Conservation (phyloP, 2,797 vertebrate genomes). For the Spinibarbus caldwelli region DNA sequence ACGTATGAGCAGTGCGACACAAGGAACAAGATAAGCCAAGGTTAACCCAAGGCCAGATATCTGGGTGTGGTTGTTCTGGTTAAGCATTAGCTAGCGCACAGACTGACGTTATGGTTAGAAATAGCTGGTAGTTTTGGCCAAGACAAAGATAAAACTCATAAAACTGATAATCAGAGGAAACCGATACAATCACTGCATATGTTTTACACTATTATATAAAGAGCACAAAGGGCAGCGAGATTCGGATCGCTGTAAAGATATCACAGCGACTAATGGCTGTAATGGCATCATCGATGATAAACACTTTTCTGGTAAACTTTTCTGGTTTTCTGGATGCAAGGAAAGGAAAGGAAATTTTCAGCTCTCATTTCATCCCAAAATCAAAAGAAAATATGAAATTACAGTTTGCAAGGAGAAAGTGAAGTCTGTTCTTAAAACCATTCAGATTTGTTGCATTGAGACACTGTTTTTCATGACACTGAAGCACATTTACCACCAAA, state of each 20-base stretch:
- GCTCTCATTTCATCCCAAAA: not conserved
- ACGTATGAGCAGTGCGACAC: not conserved
- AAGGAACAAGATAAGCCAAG: not conserved
- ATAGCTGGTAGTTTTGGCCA: not conserved
- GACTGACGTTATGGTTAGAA: not conserved
- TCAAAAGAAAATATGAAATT: not conserved
- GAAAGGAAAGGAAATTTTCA: not conserved
- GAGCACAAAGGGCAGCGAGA: constrained; percentile 20
- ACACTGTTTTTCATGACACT: not conserved
- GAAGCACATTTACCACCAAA: not conserved
- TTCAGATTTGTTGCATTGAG: not conserved
- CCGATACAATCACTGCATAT: no score
- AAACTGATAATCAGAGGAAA: constrained; percentile 1
- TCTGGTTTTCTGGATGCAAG: not conserved
- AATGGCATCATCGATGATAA: not conserved
- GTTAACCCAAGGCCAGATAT: not conserved
- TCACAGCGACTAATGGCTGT: not conserved
- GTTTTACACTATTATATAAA: not conserved
- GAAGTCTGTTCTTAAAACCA: not conserved
- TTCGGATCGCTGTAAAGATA: not conserved
- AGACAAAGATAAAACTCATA: not conserved
- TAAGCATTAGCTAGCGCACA: constrained; percentile 2
- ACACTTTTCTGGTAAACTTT: not conserved
- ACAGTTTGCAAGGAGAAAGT: not conserved
- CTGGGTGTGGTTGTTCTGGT: not conserved